Conservation (phyloP, 2,113 vertebrate genomes). For the Oryzias celebensis region DNA sequence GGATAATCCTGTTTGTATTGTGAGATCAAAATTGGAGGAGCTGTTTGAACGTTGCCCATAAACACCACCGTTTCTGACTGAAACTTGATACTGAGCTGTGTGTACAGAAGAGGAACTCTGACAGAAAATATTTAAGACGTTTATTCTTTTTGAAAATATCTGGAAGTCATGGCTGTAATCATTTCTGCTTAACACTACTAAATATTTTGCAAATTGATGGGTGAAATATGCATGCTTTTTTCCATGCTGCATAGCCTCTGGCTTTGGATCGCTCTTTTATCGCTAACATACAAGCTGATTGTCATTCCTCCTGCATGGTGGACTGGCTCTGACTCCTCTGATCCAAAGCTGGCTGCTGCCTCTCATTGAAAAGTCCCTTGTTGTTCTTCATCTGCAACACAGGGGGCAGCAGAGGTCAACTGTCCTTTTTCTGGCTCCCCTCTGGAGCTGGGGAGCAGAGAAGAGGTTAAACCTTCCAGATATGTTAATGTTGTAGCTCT, state of each 20-base stretch:
- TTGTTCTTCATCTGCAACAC: constrained; percentile 65
- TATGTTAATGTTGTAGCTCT: constrained; percentile 69
- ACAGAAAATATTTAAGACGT: too few species aligned
- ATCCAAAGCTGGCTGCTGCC: constrained; percentile 51
- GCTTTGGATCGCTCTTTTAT: constrained; percentile 42
- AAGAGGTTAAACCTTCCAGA: constrained; percentile 64
- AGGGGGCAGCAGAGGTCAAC: constrained; percentile 75
- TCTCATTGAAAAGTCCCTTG: constrained; percentile 53
- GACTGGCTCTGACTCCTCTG: constrained; percentile 49
- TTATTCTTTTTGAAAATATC: too few species aligned
- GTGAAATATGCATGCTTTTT: constrained; percentile 65
- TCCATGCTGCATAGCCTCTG: constrained; percentile 59
- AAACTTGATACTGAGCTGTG: not conserved
- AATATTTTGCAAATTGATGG: constrained; percentile 43
- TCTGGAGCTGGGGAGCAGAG: constrained; percentile 35
- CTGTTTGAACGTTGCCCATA: constrained; percentile 11
- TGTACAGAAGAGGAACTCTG: constrained; percentile 1
- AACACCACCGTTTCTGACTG: constrained; percentile 9
- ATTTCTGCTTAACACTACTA: constrained; percentile 23
- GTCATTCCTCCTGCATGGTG: constrained; percentile 61
- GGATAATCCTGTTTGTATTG: constrained; percentile 29
- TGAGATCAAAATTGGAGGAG: constrained; percentile 5
- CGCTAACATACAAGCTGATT: constrained; percentile 59
- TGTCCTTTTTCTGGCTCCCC: constrained; percentile 35
- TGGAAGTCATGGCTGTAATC: constrained; percentile 6